Evolutionary conservation across 2,888 invertebrate species (phyloP), one percentile per base, ranked within the genome.

Genomic region (Patella ulyssiponensis): DNA sequence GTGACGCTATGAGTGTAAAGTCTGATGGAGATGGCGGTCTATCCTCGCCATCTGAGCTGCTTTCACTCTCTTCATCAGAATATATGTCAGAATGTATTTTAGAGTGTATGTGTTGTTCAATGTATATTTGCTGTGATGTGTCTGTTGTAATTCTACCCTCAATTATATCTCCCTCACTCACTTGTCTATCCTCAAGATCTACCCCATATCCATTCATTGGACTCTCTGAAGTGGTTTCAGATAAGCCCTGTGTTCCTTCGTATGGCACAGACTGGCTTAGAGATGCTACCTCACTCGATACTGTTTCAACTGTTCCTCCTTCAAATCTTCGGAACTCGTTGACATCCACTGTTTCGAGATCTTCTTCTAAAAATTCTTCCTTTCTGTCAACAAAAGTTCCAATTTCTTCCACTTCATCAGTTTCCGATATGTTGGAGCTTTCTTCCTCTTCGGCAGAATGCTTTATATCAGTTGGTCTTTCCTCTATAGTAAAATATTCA

Each of bases 11-110:
- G 53, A 91, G 83, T 7, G 90, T 90, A 75, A 87, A 91, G 58
- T 91, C 88, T 71, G 91, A 89, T 27, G 90, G 90, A 5, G 91
- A 91, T 64, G 89, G 90, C 20, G 90, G 90, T 27, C 89, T 73
- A n/a, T 88, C 89, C 81, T 81, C 51, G 5, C 72, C 80, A 52
- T 79, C 73, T 17, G 73, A 72, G 14, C 58, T 76, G 51, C 74
- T 79, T 52, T 75, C 76, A 27, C 76, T 75, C 52, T 76, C 73
- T 72, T 56, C 53, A 58, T 74, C 74, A 64, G 27, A 44, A 53
- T 44, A 44, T 53, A 52, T 75, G 17, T 73, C 23, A 44, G 72
- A 71, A n/a, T 76, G 70, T 56, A 75, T 73, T 17, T 23, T 27
- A 12, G 51, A 74, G 77, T 88, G 85, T 54, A 88, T 88, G 69